These are phyloP conservation scores for Callyntrura sp. DNA, from an alignment of 2,888 invertebrate species.

Conservation along the genomic window DNA sequence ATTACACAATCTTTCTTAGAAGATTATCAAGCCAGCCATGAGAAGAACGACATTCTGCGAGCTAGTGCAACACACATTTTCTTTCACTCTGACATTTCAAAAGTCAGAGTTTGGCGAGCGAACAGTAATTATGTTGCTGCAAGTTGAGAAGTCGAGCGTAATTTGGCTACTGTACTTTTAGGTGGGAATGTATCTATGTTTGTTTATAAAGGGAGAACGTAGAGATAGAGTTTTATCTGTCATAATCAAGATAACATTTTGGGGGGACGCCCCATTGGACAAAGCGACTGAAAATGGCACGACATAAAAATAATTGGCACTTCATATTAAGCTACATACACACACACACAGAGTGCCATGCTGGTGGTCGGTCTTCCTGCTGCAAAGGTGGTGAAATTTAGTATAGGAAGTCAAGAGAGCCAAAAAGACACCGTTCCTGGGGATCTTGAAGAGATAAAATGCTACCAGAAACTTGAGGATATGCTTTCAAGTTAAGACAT, in stretches of 20 bases:
- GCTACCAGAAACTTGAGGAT: not conserved
- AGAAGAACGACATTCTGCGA: too few species aligned
- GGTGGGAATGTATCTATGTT: too few species aligned
- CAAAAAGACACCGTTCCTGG: not conserved
- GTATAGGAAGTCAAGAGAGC: not conserved
- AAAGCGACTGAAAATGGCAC: conserved; percentile 47
- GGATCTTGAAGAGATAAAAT: conserved; percentile 27
- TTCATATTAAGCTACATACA: conserved; percentile 45
- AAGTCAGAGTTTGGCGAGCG: conserved; percentile 7
- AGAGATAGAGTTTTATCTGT: not conserved
- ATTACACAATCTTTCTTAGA: too few species aligned
- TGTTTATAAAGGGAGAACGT: not conserved
- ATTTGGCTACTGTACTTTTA: too few species aligned
- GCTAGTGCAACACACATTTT: too few species aligned
- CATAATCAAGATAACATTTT: conserved; percentile 20
- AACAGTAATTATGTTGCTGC: not conserved
- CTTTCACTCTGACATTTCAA: not conserved
- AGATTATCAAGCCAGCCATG: too few species aligned
- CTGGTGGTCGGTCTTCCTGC: conserved; percentile 15
- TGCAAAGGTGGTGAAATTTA: conserved; percentile 39
- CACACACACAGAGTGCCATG: not conserved
- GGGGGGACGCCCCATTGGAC: conserved; percentile 12
- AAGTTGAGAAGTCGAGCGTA: not conserved
- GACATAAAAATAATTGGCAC: conserved; percentile 54
- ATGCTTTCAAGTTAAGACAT: not conserved